phyloP scores from a whole-genome alignment of 2,888 invertebrate genomes.

The Drosophila atroscutellata region DNA sequence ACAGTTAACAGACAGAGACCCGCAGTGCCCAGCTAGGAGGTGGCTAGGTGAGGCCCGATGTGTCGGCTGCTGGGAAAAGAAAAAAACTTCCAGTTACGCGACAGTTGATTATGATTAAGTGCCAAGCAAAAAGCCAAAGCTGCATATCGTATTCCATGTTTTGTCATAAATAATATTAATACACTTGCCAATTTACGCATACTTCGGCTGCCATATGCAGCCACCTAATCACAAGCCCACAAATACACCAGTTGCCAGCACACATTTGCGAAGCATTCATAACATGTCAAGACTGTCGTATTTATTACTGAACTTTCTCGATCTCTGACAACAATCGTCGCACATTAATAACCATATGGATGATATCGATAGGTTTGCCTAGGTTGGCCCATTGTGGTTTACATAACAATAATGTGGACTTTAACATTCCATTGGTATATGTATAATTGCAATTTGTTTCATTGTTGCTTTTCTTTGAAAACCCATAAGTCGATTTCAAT shows the following conservation, averaged over 20 bases:
- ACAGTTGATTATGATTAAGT: slow-evolving; percentile 82
- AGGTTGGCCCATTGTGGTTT: not conserved
- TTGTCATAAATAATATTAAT: slow-evolving; percentile 70
- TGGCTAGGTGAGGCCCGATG: slow-evolving; percentile 45
- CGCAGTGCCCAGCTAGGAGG: slow-evolving; percentile 46
- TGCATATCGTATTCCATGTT: slow-evolving; percentile 70
- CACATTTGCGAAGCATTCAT: slow-evolving; percentile 11
- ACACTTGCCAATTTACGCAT: slow-evolving; percentile 46
- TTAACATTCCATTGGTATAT: not conserved
- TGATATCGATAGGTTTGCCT: not conserved
- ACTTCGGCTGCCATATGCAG: slow-evolving; percentile 26
- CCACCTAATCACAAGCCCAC: not conserved
- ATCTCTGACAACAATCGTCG: not conserved
- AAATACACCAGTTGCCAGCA: not conserved
- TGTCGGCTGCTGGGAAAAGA: slow-evolving; percentile 31
- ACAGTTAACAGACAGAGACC: slow-evolving; percentile 43
- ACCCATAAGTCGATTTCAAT: not conserved
- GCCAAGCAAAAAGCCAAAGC: slow-evolving; percentile 64
- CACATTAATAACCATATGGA: not conserved
- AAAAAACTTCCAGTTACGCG: slow-evolving; percentile 61
- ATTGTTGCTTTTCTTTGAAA: not conserved
- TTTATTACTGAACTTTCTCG: not conserved
- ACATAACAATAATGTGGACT: too few relatives aligned
- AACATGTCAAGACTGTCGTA: slow-evolving; percentile 9
- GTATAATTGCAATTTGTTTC: not conserved